Evolutionary conservation across 2,797 vertebrate genomes (phyloP), one percentile per base, ranked within the genome.

Genomic region (Kryptolebias ocellatus): DNA sequence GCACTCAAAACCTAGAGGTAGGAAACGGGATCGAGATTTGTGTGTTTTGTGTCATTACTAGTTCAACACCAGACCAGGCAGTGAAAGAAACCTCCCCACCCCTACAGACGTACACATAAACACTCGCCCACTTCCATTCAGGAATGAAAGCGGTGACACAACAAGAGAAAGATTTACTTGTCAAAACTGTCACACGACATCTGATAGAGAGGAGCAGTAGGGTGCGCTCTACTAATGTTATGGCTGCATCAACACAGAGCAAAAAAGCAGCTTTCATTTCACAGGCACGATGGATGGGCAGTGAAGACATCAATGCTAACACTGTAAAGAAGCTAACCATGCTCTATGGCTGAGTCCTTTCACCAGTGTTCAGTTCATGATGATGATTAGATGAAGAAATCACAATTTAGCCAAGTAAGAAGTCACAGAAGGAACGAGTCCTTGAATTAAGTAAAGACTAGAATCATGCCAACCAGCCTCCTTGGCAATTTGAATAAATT

Each of bases 401-500:
- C 76, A 54, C 64, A 64, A 76, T 86, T 84, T 64, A 81, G 65
- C 69, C 47, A 68, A 68, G 65, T 70, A 76, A 75, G 62, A 81
- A 88, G 82, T 86, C 83, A 80, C 47, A 67, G 31, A 78, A 79
- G 76, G 64, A 82, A 77, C 76, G 82, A 89, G 89, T 89, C 80
- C 86, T 92, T 87, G 90, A 93, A 92, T 92, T 91, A 93, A 89
- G 78, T 85, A 89, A 92, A 92, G 80, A 90, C 85, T 87, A 89
- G 84, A 92, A 91, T 91, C 88, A 91, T 88, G 88, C 82, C 90
- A 92, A 93, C 89, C 90, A 87, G 89, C 89, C 91, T 93, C 92
- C 92, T 93, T 93, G 86, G 90, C 90, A 92, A 93, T 94, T 93
- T 93, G 87, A 93, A 94, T 92, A 91, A 92, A 94, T 92, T 89